Evolutionary conservation across 2,888 invertebrate species (phyloP).

Genomic region (Venustoraphidia nigricollis): DNA sequence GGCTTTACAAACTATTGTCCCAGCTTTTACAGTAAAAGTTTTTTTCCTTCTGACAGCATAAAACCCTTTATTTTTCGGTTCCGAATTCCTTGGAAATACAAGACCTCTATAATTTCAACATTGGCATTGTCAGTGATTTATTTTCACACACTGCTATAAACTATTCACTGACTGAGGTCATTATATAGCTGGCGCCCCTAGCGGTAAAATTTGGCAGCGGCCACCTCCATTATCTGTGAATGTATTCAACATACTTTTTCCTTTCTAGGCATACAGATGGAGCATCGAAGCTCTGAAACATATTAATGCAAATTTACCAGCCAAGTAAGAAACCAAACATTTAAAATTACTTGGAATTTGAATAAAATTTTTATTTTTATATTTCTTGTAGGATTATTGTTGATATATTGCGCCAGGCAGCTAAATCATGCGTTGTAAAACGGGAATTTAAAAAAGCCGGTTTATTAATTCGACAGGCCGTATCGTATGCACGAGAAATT

Average conservation of each 20-base stretch:
- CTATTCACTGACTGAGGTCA: too few species aligned
- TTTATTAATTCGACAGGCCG: slow-evolving; percentile 67
- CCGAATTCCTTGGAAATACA: too few species aligned
- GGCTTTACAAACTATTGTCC: too few species aligned
- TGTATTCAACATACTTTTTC: slow-evolving; percentile 1
- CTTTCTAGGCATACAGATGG: slow-evolving; percentile 51
- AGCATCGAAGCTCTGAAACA: slow-evolving; percentile 58
- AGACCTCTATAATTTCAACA: too few species aligned
- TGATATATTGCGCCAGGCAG: slow-evolving; percentile 72
- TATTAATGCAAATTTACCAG: slow-evolving; percentile 44
- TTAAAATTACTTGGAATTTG: background rate
- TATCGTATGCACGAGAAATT: slow-evolving; percentile 46
- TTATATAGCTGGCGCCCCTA: too few species aligned
- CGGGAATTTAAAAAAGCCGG: slow-evolving; percentile 71
- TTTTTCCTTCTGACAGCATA: too few species aligned
- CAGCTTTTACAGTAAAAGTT: too few species aligned
- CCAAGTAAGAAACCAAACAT: slow-evolving; percentile 29
- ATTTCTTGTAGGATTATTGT: slow-evolving; percentile 42
- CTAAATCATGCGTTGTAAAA: slow-evolving; percentile 82
- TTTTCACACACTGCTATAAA: too few species aligned
- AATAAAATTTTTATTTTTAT: background rate
- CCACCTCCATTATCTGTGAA: too few species aligned
- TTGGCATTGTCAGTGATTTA: too few species aligned
- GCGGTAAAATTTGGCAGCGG: too few species aligned
- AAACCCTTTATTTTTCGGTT: too few species aligned